Evolutionary conservation across 2,888 invertebrate genomes (phyloP), one percentile per base, ranked within the genome.

Genomic region (Eristalis tenax): DNA sequence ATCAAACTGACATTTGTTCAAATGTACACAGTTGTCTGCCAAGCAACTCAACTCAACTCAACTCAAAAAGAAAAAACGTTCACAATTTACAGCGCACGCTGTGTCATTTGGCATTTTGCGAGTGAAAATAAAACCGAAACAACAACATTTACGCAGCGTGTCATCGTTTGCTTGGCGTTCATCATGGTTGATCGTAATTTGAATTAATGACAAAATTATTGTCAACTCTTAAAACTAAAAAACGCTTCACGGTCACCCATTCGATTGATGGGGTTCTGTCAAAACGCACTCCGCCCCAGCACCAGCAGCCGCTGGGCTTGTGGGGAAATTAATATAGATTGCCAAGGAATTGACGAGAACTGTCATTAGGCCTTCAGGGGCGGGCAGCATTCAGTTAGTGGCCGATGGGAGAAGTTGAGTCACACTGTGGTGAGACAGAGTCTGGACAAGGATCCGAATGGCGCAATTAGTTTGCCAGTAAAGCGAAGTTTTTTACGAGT

Each of bases 131-230:
- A 59, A 59, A 32, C 32, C 23, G 10, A 56, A 56, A 4, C 56
- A 56, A 4, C 56, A 56, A 56, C 15, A 13, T 26, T 6, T 28
- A 5, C 26, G 26, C 23, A 50, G 50, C 32, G 32, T 18, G 8
- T 50, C n/a, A 50, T 18, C 50, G 18, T 13, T 59, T 59, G 26
- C 5, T 26, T 59, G 26, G 59, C 4, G 23, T 11, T 11, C 59
- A 50, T 32, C 75, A 61, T 32, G 8, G 82, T 75, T 26, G 70
- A 61, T 70, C 77, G 74, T 83, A 86, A 86, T 86, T 86, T 86
- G 78, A 86, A 86, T 86, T 79, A 86, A 86, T 86, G 86, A 83
- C 74, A 86, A 86, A 83, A 83, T 86, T 86, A 86, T 86, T 86
- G 83, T 75, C 83, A 83, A 85, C 85, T 85, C 56, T 59, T 40